Evolutionary conservation across 1,140 invertebrate genomes (phyloP).

Genomic region (Leptinotarsa undecemlineata): DNA sequence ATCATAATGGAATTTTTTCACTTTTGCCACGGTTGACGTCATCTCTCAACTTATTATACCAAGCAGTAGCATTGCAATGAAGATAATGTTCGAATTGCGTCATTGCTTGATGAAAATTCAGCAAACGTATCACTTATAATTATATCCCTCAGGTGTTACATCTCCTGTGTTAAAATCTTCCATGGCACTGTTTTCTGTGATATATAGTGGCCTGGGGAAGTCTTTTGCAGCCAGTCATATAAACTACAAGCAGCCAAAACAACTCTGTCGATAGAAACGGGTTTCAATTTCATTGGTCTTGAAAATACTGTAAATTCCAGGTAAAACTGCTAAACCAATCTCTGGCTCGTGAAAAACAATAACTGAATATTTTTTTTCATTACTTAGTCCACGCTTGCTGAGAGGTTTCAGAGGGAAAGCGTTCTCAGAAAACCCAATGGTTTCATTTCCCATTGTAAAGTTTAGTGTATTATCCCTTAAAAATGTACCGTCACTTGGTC

Average conservation of each 20-base stretch:
- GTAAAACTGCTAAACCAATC: slow-evolving; percentile 29
- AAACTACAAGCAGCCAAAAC: not conserved
- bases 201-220: not conserved
- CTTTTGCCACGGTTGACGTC: slow-evolving; percentile 9
- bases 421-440: not conserved
- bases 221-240: not conserved
- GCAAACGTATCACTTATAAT: too few relatives aligned
- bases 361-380: slow-evolving; percentile 27
- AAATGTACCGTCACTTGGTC: not conserved
- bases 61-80: too few relatives aligned
- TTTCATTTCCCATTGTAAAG: not conserved
- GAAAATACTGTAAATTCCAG: slow-evolving; percentile 17
- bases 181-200: slow-evolving; percentile 42
- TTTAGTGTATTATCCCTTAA: too few relatives aligned
- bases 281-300: not conserved
- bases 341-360: not conserved
- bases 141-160: not conserved
- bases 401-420: slow-evolving; percentile 55
- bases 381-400: not conserved
- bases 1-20: slow-evolving; percentile 6
- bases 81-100: too few relatives aligned
- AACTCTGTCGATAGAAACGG: not conserved
- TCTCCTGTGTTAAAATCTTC: slow-evolving; percentile 32
- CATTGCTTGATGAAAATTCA: too few relatives aligned
- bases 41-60: too few relatives aligned